phyloP scores from a whole-genome alignment of 1,140 invertebrate genomes.

The Euschistus heros region DNA sequence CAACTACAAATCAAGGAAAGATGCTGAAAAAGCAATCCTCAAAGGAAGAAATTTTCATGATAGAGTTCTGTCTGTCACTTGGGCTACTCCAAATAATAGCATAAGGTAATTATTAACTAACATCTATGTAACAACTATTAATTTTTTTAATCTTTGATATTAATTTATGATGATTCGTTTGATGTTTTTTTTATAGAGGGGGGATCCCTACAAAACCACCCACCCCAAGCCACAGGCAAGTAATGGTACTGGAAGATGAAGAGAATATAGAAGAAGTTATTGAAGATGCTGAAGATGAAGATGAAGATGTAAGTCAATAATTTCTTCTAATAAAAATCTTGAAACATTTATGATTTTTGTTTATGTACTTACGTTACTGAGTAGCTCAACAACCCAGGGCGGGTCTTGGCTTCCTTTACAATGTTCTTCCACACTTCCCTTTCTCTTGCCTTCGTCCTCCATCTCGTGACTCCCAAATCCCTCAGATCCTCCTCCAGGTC shows the following conservation, averaged over 20 bases:
- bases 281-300: slow-evolving; percentile 37
- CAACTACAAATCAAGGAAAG: slow-evolving; percentile 58
- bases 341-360: no score
- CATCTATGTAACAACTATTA: background rate
- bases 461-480: no score
- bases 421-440: no score
- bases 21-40: slow-evolving; percentile 55
- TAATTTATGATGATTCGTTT: slow-evolving; percentile 27
- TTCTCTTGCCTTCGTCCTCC: no score
- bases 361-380: no score
- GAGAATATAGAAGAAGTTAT: slow-evolving; percentile 37
- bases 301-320: slow-evolving; percentile 34
- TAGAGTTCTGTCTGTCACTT: slow-evolving; percentile 36
- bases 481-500: no score
- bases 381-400: no score
- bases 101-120: slow-evolving; percentile 24
- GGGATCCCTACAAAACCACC: slow-evolving; percentile 30
- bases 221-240: slow-evolving; percentile 27
- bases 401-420: no score
- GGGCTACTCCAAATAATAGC: slow-evolving; percentile 31
- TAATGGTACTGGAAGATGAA: slow-evolving; percentile 33
- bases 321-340: no score
- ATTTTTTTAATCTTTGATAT: background rate
- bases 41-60: slow-evolving; percentile 57
- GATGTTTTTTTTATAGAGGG: slow-evolving; percentile 35